phyloP scores from a whole-genome alignment of 1,140 invertebrate species.

The Drosophila burlai region DNA sequence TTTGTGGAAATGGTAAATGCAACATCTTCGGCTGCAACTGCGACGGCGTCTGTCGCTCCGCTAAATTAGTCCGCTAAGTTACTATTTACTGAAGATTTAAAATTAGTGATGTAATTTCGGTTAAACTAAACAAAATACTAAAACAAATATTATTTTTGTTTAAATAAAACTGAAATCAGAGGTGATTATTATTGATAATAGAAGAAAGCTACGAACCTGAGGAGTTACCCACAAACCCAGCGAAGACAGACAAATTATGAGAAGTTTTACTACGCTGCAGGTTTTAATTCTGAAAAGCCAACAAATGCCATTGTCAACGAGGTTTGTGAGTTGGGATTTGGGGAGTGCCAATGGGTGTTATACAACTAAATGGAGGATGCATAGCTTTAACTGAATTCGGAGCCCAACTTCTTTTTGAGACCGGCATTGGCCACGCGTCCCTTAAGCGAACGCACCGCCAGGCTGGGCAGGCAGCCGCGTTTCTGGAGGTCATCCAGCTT shows the following conservation, averaged over 20 bases:
- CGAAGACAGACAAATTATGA: background rate
- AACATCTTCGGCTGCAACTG: background rate
- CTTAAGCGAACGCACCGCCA: constrained; percentile 37
- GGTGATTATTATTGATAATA: too few species aligned
- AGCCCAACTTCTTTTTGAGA: constrained; percentile 45
- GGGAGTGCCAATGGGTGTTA: background rate
- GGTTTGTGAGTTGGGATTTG: constrained; percentile 8
- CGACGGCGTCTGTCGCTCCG: background rate
- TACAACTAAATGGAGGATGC: background rate
- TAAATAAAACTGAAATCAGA: too few species aligned
- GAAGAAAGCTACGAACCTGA: too few species aligned
- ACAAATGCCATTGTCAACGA: constrained; percentile 7
- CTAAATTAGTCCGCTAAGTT: too few species aligned
- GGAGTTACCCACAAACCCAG: background rate
- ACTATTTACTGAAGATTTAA: too few species aligned
- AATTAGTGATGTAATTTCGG: too few species aligned
- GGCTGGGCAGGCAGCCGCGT: constrained; percentile 52
- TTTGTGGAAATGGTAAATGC: background rate
- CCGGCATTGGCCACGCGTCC: constrained; percentile 51
- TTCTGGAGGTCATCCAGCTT: constrained; percentile 61
- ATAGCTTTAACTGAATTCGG: constrained; percentile 21
- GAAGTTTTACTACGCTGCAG: background rate
- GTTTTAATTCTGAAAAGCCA: constrained; percentile 10
- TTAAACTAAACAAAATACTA: too few species aligned
- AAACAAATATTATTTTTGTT: too few species aligned